phyloP scores from a whole-genome alignment of 2,888 invertebrate species.

The Dynastes grantii region DNA sequence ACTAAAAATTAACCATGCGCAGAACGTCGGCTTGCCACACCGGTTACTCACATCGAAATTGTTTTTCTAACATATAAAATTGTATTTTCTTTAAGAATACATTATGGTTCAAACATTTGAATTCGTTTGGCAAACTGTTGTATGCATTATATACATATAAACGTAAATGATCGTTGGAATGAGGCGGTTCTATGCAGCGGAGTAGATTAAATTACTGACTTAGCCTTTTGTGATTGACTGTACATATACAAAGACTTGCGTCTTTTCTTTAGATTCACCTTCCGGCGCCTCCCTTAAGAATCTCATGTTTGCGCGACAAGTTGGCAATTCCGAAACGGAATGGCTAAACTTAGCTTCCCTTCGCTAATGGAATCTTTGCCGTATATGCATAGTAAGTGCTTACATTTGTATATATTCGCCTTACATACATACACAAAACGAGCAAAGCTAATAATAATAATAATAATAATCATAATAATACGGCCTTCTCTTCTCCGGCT shows the following conservation, averaged over 20 bases:
- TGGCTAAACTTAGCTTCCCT: slow-evolving; percentile 69
- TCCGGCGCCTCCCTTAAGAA: slow-evolving; percentile 62
- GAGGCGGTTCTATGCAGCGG: too few species aligned
- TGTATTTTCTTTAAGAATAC: too few species aligned
- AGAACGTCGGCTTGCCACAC: too few species aligned
- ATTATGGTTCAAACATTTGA: too few species aligned
- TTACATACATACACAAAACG: not conserved
- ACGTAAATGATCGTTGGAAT: too few species aligned
- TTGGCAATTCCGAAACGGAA: slow-evolving; percentile 70
- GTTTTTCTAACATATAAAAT: too few species aligned
- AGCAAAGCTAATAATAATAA: slow-evolving; percentile 10
- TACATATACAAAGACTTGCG: not conserved
- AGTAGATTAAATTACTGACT: too few species aligned
- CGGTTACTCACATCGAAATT: too few species aligned
- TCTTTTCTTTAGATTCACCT: not conserved
- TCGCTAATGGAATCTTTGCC: slow-evolving; percentile 64
- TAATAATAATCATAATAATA: slow-evolving; percentile 12
- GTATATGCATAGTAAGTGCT: not conserved
- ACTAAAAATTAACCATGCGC: too few species aligned
- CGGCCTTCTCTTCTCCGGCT: not conserved
- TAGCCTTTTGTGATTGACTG: not conserved
- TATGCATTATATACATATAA: too few species aligned
- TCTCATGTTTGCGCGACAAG: slow-evolving; percentile 65
- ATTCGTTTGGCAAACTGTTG: too few species aligned
- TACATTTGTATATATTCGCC: slow-evolving; percentile 20